Evolutionary conservation across 1,140 invertebrate genomes (phyloP).

Genomic region (Andrena cerasifolii): DNA sequence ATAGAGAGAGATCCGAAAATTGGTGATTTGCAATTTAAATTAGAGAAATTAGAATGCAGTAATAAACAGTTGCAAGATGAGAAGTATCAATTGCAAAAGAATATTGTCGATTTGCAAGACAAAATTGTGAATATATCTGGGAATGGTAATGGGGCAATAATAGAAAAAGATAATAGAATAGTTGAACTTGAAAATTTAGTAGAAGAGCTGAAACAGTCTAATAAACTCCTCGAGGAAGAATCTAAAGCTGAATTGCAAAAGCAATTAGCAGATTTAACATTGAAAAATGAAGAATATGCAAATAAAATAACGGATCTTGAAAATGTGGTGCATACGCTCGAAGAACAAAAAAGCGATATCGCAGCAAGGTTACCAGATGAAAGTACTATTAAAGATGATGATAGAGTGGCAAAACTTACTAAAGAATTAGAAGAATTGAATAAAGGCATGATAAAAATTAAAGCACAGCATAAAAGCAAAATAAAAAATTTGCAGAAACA

Average conservation of each 20-base stretch:
- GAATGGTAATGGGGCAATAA: slow-evolving; percentile 61
- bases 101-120: slow-evolving; percentile 74
- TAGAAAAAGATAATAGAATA: slow-evolving; percentile 77
- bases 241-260: slow-evolving; percentile 71
- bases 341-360: slow-evolving; percentile 72
- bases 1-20: slow-evolving; percentile 64
- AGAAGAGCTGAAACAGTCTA: slow-evolving; percentile 75
- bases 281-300: slow-evolving; percentile 72
- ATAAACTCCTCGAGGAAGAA: slow-evolving; percentile 71
- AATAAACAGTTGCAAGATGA: slow-evolving; percentile 74
- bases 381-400: slow-evolving; percentile 73
- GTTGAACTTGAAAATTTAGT: slow-evolving; percentile 77
- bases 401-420: slow-evolving; percentile 84
- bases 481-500: slow-evolving; percentile 92
- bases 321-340: slow-evolving; percentile 68
- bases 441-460: slow-evolving; percentile 92
- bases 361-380: slow-evolving; percentile 61
- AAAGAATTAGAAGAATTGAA: slow-evolving; percentile 89
- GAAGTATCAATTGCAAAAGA: slow-evolving; percentile 77
- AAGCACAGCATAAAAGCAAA: slow-evolving; percentile 90
- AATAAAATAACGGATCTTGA: slow-evolving; percentile 72
- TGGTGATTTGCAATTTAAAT: slow-evolving; percentile 70
- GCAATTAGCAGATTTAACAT: slow-evolving; percentile 67
- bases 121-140: slow-evolving; percentile 63
- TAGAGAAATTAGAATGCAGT: slow-evolving; percentile 70